phyloP scores from a whole-genome alignment of 2,888 invertebrate species.

The Choristoneura rosaceana region DNA sequence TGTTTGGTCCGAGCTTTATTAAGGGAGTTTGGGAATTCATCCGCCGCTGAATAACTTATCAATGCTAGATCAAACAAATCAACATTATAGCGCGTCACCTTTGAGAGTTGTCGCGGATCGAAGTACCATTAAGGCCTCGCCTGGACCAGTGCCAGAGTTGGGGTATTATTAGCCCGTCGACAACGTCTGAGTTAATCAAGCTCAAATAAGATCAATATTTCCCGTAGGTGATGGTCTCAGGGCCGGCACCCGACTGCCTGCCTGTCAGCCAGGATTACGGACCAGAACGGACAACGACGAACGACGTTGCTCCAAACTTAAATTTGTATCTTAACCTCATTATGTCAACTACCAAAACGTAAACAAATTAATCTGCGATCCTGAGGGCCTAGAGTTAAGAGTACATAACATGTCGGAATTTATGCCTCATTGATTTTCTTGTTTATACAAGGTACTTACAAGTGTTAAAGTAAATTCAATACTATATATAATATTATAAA shows the following conservation, averaged over 20 bases:
- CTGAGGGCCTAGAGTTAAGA: not conserved
- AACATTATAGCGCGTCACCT: slow-evolving; percentile 65
- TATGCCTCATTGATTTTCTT: not conserved
- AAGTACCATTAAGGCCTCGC: slow-evolving; percentile 82
- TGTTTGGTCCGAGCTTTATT: slow-evolving; percentile 23
- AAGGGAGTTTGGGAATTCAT: slow-evolving; percentile 31
- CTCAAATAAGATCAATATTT: slow-evolving; percentile 85
- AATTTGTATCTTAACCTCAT: slow-evolving; percentile 53
- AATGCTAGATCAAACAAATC: slow-evolving; percentile 43
- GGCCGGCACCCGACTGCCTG: slow-evolving; percentile 57
- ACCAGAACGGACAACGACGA: slow-evolving; percentile 55
- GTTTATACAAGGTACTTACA: not conserved
- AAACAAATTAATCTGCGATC: slow-evolving; percentile 36
- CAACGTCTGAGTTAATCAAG: slow-evolving; percentile 83
- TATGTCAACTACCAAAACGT: slow-evolving; percentile 46
- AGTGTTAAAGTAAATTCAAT: not conserved
- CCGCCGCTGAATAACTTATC: slow-evolving; percentile 39
- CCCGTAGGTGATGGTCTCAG: slow-evolving; percentile 75
- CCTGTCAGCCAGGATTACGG: slow-evolving; percentile 64
- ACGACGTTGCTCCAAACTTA: slow-evolving; percentile 49
- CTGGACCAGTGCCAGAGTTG: slow-evolving; percentile 80
- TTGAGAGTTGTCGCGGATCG: slow-evolving; percentile 80
- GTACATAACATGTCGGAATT: slow-evolving; percentile 4
- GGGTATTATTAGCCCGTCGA: slow-evolving; percentile 82
- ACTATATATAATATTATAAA: no score